phyloP scores from a whole-genome alignment of 2,888 invertebrate genomes.

The Microctonus brassicae region DNA sequence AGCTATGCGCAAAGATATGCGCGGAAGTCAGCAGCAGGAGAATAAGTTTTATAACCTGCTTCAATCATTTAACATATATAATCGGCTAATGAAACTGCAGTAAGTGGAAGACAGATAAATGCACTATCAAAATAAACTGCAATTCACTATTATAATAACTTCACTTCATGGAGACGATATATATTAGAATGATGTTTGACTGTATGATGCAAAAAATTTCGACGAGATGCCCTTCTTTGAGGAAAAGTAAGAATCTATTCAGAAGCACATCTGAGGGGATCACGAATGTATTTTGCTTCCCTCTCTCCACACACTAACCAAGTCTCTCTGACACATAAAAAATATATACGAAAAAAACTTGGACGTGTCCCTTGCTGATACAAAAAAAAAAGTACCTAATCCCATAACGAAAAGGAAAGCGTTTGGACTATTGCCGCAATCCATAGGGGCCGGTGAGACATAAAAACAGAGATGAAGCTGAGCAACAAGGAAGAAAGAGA shows the following conservation, averaged over 20 bases:
- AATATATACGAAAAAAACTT: neutral
- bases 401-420: conserved; percentile 58
- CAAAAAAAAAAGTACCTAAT: conserved; percentile 57
- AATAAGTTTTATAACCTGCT: too few relatives aligned
- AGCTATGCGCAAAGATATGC: too few relatives aligned
- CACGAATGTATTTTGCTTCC: conserved; percentile 3
- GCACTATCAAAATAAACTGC: too few relatives aligned
- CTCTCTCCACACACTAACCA: neutral
- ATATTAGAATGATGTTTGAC: neutral
- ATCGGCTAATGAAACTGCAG: too few relatives aligned
- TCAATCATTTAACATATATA: too few relatives aligned
- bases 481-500: neutral
- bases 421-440: conserved; percentile 39
- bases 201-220: too few relatives aligned
- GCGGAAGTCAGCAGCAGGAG: too few relatives aligned
- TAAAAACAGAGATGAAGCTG: neutral
- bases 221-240: too few relatives aligned
- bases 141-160: too few relatives aligned
- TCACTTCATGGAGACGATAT: too few relatives aligned
- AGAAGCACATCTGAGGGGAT: neutral
- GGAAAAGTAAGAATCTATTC: too few relatives aligned
- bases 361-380: conserved; percentile 19
- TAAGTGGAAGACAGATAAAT: too few relatives aligned
- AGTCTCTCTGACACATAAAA: neutral
- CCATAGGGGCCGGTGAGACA: neutral